These are phyloP conservation scores for Pseudopleuronectes americanus DNA, from an alignment of 2,797 vertebrate genomes.

Conservation along the genomic window DNA sequence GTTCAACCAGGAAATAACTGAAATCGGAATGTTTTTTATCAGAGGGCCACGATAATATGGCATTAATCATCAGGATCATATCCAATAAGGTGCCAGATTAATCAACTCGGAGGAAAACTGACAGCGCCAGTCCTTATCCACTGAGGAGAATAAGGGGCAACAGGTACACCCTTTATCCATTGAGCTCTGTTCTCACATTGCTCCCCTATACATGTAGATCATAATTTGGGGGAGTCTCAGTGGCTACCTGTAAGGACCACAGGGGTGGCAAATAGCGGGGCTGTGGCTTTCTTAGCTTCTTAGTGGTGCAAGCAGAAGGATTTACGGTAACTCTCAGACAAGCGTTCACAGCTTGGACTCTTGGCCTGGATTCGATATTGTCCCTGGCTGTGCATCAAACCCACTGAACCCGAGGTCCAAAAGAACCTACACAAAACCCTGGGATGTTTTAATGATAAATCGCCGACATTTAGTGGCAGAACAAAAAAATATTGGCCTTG, in stretches of 20 bases:
- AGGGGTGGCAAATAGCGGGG: slow-evolving; percentile 81
- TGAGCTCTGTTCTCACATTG: slow-evolving; percentile 76
- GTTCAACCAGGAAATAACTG: slow-evolving; percentile 62
- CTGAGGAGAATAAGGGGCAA: slow-evolving; percentile 71
- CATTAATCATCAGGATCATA: slow-evolving; percentile 80
- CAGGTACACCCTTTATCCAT: slow-evolving; percentile 78
- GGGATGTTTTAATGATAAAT: slow-evolving; percentile 88
- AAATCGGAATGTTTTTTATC: slow-evolving; percentile 70
- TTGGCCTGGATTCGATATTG: slow-evolving; percentile 85
- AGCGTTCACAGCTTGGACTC: slow-evolving; percentile 87
- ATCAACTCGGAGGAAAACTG: slow-evolving; percentile 73
- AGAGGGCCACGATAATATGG: slow-evolving; percentile 62
- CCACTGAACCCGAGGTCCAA: slow-evolving; percentile 83
- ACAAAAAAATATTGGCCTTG: slow-evolving; percentile 83
- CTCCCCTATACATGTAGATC: slow-evolving; percentile 76
- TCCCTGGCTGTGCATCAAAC: slow-evolving; percentile 87
- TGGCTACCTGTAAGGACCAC: slow-evolving; percentile 82
- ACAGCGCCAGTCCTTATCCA: slow-evolving; percentile 68
- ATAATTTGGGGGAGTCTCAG: slow-evolving; percentile 79
- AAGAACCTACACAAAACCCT: slow-evolving; percentile 87
- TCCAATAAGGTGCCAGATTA: slow-evolving; percentile 76
- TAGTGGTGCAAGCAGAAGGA: slow-evolving; percentile 84
- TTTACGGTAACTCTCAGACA: slow-evolving; percentile 89
- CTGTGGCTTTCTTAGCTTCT: slow-evolving; percentile 85
- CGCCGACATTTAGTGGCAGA: slow-evolving; percentile 84